These are phyloP conservation scores for Hyaena hyaena DNA, from an alignment of 2,113 vertebrate species.

Conservation along the genomic window DNA sequence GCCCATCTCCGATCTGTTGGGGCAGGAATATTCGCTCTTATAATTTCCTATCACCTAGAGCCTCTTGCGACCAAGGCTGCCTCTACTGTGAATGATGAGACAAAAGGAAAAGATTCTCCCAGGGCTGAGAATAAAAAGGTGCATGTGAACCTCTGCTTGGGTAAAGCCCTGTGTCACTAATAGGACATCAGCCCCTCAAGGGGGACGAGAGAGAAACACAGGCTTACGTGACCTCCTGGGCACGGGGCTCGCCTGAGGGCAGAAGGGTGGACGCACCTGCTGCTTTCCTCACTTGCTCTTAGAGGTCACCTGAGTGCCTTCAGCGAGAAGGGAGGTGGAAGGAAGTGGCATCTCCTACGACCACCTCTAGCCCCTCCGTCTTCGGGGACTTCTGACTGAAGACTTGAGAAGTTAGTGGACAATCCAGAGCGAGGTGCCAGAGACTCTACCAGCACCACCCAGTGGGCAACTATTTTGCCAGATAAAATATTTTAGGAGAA, in stretches of 20 bases:
- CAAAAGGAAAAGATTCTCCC: not conserved
- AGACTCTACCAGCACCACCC: not conserved
- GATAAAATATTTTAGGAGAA: constrained; percentile 7
- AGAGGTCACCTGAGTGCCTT: not conserved
- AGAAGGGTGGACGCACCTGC: not conserved
- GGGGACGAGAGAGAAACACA: not conserved
- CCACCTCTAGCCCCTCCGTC: not conserved
- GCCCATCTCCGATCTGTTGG: not conserved
- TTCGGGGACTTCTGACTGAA: not conserved
- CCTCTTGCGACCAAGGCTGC: not conserved
- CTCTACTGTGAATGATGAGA: not conserved
- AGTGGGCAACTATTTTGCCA: not conserved
- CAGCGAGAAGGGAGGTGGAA: not conserved
- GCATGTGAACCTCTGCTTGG: not conserved
- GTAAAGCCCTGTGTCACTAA: not conserved
- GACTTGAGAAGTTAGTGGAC: not conserved
- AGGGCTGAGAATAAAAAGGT: not conserved
- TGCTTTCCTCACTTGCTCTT: not conserved
- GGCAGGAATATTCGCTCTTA: not conserved
- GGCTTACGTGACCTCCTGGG: not conserved
- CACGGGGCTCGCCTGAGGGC: not conserved
- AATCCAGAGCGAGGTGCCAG: not conserved
- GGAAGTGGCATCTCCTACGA: not conserved
- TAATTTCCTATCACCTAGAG: not conserved
- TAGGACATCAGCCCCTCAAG: not conserved